phyloP scores from a whole-genome alignment of 1,140 invertebrate genomes.

The Agraylea sexmaculata region DNA sequence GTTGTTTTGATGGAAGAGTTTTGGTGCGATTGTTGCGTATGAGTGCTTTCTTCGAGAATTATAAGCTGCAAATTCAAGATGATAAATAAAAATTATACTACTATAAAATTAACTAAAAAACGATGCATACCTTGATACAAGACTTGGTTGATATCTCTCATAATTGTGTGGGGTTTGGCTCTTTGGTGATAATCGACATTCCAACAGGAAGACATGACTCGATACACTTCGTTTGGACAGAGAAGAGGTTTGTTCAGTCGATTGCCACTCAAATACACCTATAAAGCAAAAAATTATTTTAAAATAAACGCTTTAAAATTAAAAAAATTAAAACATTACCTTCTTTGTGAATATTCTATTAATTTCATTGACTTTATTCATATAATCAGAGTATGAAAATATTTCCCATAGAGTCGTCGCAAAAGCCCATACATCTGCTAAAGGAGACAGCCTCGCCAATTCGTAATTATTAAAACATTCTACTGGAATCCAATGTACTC shows the following conservation, averaged over 20 bases:
- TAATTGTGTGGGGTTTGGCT: slow-evolving; percentile 67
- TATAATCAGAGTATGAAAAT: slow-evolving; percentile 73
- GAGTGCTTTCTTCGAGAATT: neutral
- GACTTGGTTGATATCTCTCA: slow-evolving; percentile 73
- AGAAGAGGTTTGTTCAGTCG: slow-evolving; percentile 58
- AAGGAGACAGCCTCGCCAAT: slow-evolving; percentile 46
- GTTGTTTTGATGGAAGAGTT: slow-evolving; percentile 23
- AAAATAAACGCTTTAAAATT: slow-evolving; percentile 10
- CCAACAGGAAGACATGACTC: slow-evolving; percentile 84
- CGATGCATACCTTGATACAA: slow-evolving; percentile 61
- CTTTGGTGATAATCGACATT: slow-evolving; percentile 52
- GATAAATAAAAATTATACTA: neutral
- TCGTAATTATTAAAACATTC: slow-evolving; percentile 62
- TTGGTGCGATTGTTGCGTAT: slow-evolving; percentile 20
- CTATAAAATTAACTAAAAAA: too few relatives aligned
- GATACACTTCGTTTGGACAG: slow-evolving; percentile 73
- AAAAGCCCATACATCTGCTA: slow-evolving; percentile 78
- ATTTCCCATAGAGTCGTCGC: slow-evolving; percentile 85
- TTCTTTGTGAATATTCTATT: slow-evolving; percentile 31
- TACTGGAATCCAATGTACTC: slow-evolving; percentile 75
- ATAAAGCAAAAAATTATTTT: slow-evolving; percentile 12
- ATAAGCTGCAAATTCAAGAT: neutral
- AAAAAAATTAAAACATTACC: slow-evolving; percentile 20
- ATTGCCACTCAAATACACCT: slow-evolving; percentile 59
- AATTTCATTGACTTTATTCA: slow-evolving; percentile 38